Evolutionary conservation across 2,797 vertebrate genomes (phyloP).

Genomic region (Siniperca scherzeri): DNA sequence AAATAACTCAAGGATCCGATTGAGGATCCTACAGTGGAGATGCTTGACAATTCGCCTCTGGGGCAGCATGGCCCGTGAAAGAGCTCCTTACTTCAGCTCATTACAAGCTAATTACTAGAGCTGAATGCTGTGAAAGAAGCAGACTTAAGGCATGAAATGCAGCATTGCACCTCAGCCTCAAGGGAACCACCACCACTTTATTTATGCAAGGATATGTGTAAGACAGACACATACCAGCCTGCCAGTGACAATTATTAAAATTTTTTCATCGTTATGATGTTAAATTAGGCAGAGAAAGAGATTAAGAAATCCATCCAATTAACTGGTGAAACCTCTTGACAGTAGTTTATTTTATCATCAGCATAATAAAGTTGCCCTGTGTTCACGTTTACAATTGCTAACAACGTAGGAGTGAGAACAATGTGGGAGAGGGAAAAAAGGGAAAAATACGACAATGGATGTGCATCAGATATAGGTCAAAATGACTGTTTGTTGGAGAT

Average conservation of each 20-base stretch:
- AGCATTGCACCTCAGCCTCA: constrained; percentile 57
- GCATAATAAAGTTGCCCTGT: constrained; percentile 27
- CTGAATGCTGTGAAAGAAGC: constrained; percentile 58
- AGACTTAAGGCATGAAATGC: constrained; percentile 68
- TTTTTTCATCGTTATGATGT: constrained; percentile 59
- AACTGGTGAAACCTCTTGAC: constrained; percentile 55
- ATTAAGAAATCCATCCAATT: constrained; percentile 64
- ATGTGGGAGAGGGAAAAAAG: not conserved
- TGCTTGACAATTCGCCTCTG: constrained; percentile 47
- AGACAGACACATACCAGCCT: constrained; percentile 59
- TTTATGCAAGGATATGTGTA: constrained; percentile 42
- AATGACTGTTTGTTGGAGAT: constrained; percentile 8
- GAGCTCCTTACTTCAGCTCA: constrained; percentile 59
- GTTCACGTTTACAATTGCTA: constrained; percentile 31
- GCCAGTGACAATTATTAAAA: constrained; percentile 57
- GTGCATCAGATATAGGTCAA: not conserved
- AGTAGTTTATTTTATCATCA: constrained; percentile 55
- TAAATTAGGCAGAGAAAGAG: constrained; percentile 67
- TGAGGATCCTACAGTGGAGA: constrained; percentile 43
- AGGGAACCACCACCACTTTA: constrained; percentile 47
- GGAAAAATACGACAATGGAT: not conserved
- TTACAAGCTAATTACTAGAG: constrained; percentile 73
- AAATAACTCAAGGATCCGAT: constrained; percentile 49
- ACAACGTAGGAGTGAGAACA: not conserved
- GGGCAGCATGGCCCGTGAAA: constrained; percentile 40